Base-by-base conservation (phyloP, 2,888 invertebrate species). In the Bombylius major region DNA sequence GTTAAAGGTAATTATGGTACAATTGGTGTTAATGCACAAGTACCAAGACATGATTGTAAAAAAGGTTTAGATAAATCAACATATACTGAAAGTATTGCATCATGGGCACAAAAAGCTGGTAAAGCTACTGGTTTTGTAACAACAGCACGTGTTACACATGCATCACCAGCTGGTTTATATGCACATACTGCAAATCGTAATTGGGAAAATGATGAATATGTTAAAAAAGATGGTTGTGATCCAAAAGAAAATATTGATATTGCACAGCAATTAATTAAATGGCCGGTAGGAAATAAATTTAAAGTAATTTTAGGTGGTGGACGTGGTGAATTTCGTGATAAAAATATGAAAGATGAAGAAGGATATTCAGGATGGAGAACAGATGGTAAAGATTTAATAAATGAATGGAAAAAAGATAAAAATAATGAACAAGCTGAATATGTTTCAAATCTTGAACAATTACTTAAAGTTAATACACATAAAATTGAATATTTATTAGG, bases 291-390 rank as follows among this genome's bases (percentile, higher is more conserved):
- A 0, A 75, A 75, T 50, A 77, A 82, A 52, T 78, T 87, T n/a
- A 84, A 86, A 71, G 88, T 88, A 0, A 81, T 89, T 48, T 75
- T 89, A 68, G 90, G 89, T 0, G 89, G 89, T 7, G 90, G 89
- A 0, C 75, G 84, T 5, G 70, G 73, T 1, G 80, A 83, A 62
- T 81, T 90, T 60, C 68, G 83, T 2, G 83, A 84, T 0, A 80
- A 78, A 47, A 69, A 71, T 11, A 77, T 77, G 54, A 73, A 74
- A 6, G 70, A 75, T 6, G 68, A 65, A 0, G 77, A 80, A 62
- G 79, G 79, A 0, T 61, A 69, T 52, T 53, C 46, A 0, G 86
- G 88, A 0, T 71, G 73, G 54, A 72, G 88, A 23, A 65, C 73
- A n/a, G 88, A 89, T 65, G 79, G 79, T 0, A 66, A 76, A 3